Evolutionary conservation across 2,888 invertebrate genomes (phyloP).

Genomic region (Aphodius granarius): DNA sequence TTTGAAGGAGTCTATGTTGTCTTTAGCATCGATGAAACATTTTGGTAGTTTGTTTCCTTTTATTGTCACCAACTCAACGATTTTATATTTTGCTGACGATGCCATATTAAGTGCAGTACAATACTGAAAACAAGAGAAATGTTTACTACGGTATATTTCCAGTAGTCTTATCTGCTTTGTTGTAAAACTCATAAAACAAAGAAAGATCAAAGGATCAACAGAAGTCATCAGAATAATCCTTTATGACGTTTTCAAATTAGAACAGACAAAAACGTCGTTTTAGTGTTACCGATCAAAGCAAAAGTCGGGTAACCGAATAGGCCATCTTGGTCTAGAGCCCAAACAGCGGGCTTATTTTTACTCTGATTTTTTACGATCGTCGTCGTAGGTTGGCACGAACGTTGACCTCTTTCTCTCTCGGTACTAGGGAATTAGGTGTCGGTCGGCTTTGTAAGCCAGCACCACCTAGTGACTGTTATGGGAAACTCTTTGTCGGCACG

Average conservation of each 20-base stretch:
- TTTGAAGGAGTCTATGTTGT: conserved; percentile 23
- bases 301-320: neutral
- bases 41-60: neutral
- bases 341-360: neutral
- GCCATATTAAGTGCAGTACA: no score
- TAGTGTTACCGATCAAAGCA: neutral
- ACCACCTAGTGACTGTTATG: neutral
- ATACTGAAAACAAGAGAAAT: no score
- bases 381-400: neutral
- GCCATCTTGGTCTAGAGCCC: neutral
- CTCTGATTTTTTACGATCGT: neutral
- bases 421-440: neutral
- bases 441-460: neutral
- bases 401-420: neutral
- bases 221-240: neutral
- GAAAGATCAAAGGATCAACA: neutral
- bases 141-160: neutral
- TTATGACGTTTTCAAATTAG: neutral
- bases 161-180: neutral
- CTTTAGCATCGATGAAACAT: neutral
- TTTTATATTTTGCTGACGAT: no score
- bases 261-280: neutral
- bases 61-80: neutral
- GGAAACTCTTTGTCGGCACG: neutral
- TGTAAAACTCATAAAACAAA: neutral